Base-by-base conservation (phyloP, 2,113 vertebrate genomes). In the Lophius piscatorius region DNA sequence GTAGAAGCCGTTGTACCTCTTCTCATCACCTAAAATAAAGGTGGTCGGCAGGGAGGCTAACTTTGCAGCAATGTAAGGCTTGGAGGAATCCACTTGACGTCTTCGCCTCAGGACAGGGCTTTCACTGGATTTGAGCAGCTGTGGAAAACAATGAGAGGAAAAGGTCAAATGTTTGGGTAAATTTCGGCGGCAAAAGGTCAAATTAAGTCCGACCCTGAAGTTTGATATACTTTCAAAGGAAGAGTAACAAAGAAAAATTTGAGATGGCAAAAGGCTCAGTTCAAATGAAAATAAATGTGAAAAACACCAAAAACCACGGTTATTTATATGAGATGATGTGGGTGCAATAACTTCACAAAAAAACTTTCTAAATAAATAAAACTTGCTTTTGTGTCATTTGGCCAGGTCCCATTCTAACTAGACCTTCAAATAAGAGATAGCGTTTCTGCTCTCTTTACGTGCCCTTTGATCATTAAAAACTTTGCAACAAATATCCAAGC, bases 21-120 rank as follows among this genome's bases (percentile, higher is more conserved):
- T 94, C 87, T 98, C 95, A 1, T 99, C 97, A 1, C 97, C 97
- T 36, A 99, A 82, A 4, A 88, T 94, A 81, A 99, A 99, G 46
- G 90, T 93, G 49, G 93, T 78, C 0, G 97, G 95, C 62, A 99
- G 93, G 8, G 90, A 79, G 2, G 91, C 88, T 88, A 99, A 63
- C 75, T 94, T 94, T 42, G 97, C 97, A 21, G 97, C 94, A 6
- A 99, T 94, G 41, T 98, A 98, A 0, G 96, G 94, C 87, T 93
- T 94, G 11, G 90, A 89, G 2, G 81, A 85, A 42, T 96, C 94
- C 42, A 92, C 67, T 55, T 97, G 94, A 13, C 97, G 92, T 6
- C 93, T 87, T 44, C 88, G 91, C 51, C 93, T 91, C 46, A 89
- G 83, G 44, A 67, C 80, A 1, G 80, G 82, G 18, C 85, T 74